Evolutionary conservation across 2,797 vertebrate genomes (phyloP).

Genomic region (Sebastes baramenuke): DNA sequence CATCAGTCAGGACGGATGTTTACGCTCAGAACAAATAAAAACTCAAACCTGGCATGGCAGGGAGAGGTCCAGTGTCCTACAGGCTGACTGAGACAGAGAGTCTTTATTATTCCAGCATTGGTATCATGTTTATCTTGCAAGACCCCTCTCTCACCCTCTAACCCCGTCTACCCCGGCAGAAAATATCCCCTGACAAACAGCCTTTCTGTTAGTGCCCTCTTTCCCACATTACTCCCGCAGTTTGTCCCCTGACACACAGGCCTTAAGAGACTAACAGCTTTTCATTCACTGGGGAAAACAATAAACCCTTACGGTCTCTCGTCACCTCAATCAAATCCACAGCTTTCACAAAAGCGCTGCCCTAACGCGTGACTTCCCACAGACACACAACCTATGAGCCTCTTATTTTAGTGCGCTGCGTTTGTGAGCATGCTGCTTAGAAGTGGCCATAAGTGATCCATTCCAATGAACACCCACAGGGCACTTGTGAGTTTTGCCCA

Average conservation of each 20-base stretch:
- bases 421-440: conserved; percentile 42
- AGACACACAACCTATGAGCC: conserved; percentile 35
- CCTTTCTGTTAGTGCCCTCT: conserved; percentile 61
- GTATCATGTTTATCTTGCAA: conserved; percentile 71
- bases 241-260: conserved; percentile 62
- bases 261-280: conserved; percentile 70
- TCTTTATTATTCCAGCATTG: conserved; percentile 72
- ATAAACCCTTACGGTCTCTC: conserved; percentile 54
- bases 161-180: conserved; percentile 52
- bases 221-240: conserved; percentile 80
- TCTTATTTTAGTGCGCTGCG: conserved; percentile 46
- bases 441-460: conserved; percentile 49
- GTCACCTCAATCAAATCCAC: conserved; percentile 69
- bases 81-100: conserved; percentile 43
- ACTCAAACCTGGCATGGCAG: conserved; percentile 35
- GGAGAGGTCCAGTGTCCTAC: conserved; percentile 18
- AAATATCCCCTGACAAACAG: conserved; percentile 64
- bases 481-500: conserved; percentile 29
- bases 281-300: conserved; percentile 75
- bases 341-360: conserved; percentile 50
- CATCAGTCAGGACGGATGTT: conserved; percentile 52
- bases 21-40: conserved; percentile 49
- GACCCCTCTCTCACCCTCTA: conserved; percentile 72
- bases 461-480: conserved; percentile 58
- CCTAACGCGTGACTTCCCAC: conserved; percentile 41